Evolutionary conservation across 2,888 invertebrate genomes (phyloP), one percentile per base, ranked within the genome.

Genomic region (Agrochola lychnidis): DNA sequence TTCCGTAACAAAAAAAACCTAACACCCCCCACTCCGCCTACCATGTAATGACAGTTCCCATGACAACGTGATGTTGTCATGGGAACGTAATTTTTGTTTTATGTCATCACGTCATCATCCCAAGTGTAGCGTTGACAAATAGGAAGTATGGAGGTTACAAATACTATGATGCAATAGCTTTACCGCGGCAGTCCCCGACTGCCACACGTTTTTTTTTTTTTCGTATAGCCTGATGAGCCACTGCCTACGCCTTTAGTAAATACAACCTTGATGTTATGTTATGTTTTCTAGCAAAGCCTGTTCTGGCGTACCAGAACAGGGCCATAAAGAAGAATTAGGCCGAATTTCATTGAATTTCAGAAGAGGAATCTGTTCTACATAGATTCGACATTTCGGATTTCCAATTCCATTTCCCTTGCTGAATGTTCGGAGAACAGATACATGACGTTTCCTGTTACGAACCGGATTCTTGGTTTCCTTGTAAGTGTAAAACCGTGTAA

Each of bases 391-490:
- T 81, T 68, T 63, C 57, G 40, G 12, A 77, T 71, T 82, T 82
- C 64, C 25, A 77, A 69, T 81, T 78, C 68, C 1, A 71, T 76
- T 82, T 76, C 68, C 70, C 68, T 56, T 36, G n/a, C 22, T 42
- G 40, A 69, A 56, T 82, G 71, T 68, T 42, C 51, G 59, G 42
- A 36, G 14, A 22, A 68, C 7, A 30, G 30, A 30, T 30, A 81
- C 82, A 77, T 56, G 59, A 16, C 71, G 82, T 82, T 36, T 82
- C 82, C n/a, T 51, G 69, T 81, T 69, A 51, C 80, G 59, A 40
- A 22, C 14, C 57, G 14, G 36, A 57, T 19, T 19, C 68, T 61
- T 61, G 68, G 59, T 77, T 82, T n/a, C 53, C 14, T 25, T 69
- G 30, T 66, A 66, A 78, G 81, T 77, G 78, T 48, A 77, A 81